Percentiles rank a stretch among this genome's conserved stretches.
phyloP scores from a whole-genome alignment of 2,888 invertebrate genomes.

The Protonemura montana region DNA sequence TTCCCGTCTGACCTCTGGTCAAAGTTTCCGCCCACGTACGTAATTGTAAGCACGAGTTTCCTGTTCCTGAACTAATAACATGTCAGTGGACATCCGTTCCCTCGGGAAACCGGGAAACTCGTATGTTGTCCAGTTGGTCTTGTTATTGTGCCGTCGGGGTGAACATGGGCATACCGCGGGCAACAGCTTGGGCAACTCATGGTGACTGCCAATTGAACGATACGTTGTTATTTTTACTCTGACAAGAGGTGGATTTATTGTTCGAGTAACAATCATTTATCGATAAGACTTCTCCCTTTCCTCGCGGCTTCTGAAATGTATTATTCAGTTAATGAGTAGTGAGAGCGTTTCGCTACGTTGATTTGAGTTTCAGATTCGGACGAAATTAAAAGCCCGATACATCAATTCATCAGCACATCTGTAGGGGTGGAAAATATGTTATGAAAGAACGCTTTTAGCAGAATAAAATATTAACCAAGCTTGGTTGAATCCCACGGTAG shows the following conservation, averaged over 20 bases:
- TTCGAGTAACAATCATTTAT: not conserved
- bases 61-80: not conserved
- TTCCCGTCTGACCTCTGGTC: not conserved
- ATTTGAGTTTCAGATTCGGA: not conserved
- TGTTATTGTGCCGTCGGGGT: not conserved
- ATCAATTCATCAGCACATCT: no score
- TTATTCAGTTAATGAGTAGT: not conserved
- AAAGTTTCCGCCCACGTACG: not conserved
- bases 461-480: no score
- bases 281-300: not conserved
- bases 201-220: not conserved
- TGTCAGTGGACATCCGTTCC: not conserved
- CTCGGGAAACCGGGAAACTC: not conserved
- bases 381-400: not conserved
- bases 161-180: no score
- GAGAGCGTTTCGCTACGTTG: not conserved
- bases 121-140: not conserved
- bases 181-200: no score
- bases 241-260: not conserved
- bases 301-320: not conserved
- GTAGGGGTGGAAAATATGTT: no score
- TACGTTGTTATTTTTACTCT: not conserved
- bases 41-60: not conserved
- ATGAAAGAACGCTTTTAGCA: no score
- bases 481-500: no score